phyloP scores from a whole-genome alignment of 2,113 vertebrate genomes.

The Columba livia region DNA sequence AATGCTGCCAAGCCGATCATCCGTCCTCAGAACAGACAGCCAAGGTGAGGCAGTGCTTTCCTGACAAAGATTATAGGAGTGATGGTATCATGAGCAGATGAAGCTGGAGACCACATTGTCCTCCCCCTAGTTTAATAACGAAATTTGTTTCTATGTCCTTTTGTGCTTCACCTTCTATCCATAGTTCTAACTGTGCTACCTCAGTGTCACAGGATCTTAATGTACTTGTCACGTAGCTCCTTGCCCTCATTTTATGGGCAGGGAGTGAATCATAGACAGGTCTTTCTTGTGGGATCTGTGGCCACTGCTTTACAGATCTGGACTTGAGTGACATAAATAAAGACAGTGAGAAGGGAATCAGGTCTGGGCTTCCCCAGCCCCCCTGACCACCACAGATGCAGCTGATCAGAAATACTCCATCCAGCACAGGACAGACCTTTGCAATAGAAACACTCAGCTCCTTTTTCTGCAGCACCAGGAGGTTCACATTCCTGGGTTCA shows the following conservation, averaged over 20 bases:
- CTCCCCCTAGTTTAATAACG: background rate
- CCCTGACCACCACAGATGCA: no score
- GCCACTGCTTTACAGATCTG: fast-evolving
- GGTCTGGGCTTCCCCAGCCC: no score
- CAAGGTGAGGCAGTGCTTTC: background rate
- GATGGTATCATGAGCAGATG: background rate
- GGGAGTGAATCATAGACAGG: background rate
- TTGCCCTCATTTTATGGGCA: background rate
- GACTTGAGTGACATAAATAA: fast-evolving
- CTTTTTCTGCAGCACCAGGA: background rate
- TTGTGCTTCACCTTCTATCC: background rate
- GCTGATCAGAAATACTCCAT: no score
- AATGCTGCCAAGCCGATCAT: background rate
- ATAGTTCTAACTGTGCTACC: background rate
- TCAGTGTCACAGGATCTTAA: background rate
- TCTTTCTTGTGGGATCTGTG: background rate
- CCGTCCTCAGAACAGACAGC: background rate
- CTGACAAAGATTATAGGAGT: background rate
- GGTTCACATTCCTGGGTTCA: background rate
- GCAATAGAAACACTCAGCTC: fast-evolving
- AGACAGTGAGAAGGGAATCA: no score
- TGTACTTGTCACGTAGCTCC: background rate
- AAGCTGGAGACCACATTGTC: background rate
- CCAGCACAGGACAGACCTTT: no score
- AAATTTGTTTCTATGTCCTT: background rate